These are phyloP conservation scores for Macrobrachium nipponense DNA, from an alignment of 1,140 invertebrate genomes.

Conservation along the genomic window DNA sequence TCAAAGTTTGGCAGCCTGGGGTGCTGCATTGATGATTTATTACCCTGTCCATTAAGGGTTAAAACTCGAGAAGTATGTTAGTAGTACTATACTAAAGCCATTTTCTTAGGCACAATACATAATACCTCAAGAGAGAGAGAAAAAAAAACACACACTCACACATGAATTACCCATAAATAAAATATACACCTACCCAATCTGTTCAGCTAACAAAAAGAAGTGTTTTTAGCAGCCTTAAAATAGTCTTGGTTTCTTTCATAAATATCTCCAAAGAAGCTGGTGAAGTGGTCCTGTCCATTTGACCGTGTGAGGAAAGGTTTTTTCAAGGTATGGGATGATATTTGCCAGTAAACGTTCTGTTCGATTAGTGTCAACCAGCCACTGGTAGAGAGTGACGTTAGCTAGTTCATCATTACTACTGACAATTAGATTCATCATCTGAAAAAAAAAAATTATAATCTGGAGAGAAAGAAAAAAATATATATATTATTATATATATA, in stretches of 20 bases:
- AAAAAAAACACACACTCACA: neutral
- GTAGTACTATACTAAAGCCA: too few species aligned
- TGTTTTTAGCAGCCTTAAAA: constrained; percentile 91
- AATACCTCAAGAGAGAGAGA: neutral
- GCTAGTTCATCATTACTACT: constrained; percentile 84
- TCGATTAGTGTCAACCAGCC: constrained; percentile 84
- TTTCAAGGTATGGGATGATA: constrained; percentile 68
- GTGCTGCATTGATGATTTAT: too few species aligned
- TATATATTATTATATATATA: too few species aligned
- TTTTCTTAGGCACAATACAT: neutral
- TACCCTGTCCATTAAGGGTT: too few species aligned
- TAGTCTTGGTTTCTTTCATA: constrained; percentile 92
- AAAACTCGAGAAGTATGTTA: too few species aligned
- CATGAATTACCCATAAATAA: neutral
- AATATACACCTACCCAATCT: constrained; percentile 65
- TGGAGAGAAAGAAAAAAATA: neutral
- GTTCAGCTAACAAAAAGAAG: constrained; percentile 88
- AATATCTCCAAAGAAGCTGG: constrained; percentile 93
- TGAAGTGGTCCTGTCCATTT: constrained; percentile 73
- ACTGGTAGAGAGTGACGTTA: constrained; percentile 92
- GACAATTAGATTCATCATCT: constrained; percentile 68
- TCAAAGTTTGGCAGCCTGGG: too few species aligned
- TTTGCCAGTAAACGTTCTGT: constrained; percentile 84
- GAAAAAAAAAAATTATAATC: constrained; percentile 13
- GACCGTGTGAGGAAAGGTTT: constrained; percentile 66